These are phyloP conservation scores for Pogonocichla stellata DNA, from an alignment of 2,113 vertebrate genomes.

Conservation along the genomic window DNA sequence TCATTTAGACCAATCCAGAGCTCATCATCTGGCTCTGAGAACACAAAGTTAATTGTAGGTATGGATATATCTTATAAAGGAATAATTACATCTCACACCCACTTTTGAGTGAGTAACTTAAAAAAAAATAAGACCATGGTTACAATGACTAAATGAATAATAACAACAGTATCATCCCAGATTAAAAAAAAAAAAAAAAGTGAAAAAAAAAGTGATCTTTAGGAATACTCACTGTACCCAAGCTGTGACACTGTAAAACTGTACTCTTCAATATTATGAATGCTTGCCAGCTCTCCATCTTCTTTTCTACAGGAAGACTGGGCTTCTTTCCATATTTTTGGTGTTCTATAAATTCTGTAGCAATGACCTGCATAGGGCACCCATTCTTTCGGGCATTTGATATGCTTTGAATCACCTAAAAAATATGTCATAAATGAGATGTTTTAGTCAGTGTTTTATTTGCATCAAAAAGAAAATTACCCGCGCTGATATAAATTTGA, in stretches of 20 bases:
- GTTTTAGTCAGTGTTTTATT: not conserved
- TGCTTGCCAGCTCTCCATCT: slow-evolving; percentile 85
- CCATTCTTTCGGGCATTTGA: slow-evolving; percentile 84
- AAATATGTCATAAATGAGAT: not conserved
- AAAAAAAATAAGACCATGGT: not conserved
- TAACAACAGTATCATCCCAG: not conserved
- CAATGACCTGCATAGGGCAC: slow-evolving; percentile 85
- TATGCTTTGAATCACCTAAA: slow-evolving; percentile 74
- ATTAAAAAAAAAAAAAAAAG: not conserved
- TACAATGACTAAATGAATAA: not conserved
- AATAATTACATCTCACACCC: not conserved
- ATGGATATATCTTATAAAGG: not conserved
- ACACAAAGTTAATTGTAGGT: not conserved
- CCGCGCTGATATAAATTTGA: not conserved
- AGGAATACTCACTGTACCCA: slow-evolving; percentile 84
- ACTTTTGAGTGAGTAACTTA: not conserved
- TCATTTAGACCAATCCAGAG: slow-evolving; percentile 95
- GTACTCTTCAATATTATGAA: slow-evolving; percentile 88
- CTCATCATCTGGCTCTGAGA: slow-evolving; percentile 79
- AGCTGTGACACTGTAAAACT: slow-evolving; percentile 89
- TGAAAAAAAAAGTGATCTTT: not conserved
- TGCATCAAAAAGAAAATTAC: not conserved
- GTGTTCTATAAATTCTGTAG: slow-evolving; percentile 82
- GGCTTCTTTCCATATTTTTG: slow-evolving; percentile 85
- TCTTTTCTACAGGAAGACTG: slow-evolving; percentile 83